These are phyloP conservation scores for Tachyglossus aculeatus DNA, from an alignment of 2,797 vertebrate species.

Conservation along the genomic window DNA sequence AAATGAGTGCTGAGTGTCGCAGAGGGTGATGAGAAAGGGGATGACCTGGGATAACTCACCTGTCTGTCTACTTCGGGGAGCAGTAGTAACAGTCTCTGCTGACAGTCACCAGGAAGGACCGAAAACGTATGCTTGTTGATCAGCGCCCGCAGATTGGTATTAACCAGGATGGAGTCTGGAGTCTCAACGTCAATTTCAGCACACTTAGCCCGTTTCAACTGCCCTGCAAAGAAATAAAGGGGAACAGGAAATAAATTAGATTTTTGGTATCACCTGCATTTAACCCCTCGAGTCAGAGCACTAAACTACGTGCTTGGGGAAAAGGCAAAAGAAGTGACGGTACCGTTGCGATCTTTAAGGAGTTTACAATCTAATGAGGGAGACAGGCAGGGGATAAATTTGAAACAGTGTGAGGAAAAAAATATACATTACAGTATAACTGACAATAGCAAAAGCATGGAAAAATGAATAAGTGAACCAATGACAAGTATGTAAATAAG, in stretches of 20 bases:
- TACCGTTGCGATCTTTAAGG: no score
- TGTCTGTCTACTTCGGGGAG: conserved; percentile 94
- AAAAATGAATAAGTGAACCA: no score
- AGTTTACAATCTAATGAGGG: no score
- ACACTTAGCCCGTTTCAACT: conserved; percentile 89
- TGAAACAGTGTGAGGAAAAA: no score
- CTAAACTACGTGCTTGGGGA: no score
- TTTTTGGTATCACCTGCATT: no score
- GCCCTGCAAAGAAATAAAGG: conserved; percentile 75
- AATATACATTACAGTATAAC: no score
- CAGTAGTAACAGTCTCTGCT: conserved; percentile 89
- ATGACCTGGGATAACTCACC: conserved; percentile 68
- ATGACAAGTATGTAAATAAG: no score
- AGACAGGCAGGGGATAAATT: no score
- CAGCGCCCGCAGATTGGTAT: conserved; percentile 94
- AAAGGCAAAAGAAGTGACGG: no score
- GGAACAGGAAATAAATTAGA: not conserved
- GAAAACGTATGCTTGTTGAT: conserved; percentile 98
- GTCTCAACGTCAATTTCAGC: conserved; percentile 97
- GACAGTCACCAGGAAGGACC: conserved; percentile 85
- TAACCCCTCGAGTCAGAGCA: no score
- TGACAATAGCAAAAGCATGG: no score
- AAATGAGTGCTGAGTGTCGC: not conserved
- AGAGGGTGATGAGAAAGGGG: not conserved
- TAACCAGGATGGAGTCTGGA: conserved; percentile 96